Base-by-base conservation (phyloP, 2,888 invertebrate genomes). In the Drosophila koepferae region DNA sequence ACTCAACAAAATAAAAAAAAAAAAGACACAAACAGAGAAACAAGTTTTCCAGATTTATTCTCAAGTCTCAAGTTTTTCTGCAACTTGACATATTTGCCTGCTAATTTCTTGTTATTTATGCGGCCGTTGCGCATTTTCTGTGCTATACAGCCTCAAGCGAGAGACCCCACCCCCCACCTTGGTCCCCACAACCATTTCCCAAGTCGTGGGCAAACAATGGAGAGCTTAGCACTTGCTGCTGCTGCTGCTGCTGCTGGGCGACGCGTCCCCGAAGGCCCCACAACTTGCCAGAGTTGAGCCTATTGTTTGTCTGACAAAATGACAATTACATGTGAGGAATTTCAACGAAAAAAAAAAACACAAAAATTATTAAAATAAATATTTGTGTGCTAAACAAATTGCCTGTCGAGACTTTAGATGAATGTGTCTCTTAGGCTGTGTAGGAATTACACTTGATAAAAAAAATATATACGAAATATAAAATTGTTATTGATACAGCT, bases 41-140 rank as follows among this genome's bases (percentile, higher is more conserved):
- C 85, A 84, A 85, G 85, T 90, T 85, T 63, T 77, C 61, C 59
- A 80, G 86, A 86, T 89, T 89, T 67, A 77, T 77, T 81, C 81
- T 79, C 79, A 55, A 62, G 58, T 72, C 56, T 63, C 6, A n/a
- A 40, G 40, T n/a, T 31, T 3, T 63, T 34, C 79, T 69, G 8
- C 66, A 68, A 69, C 74, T 88, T 88, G 84, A 86, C 90, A 90
- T 90, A 88, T 85, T 85, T 83, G 89, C 73, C 81, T 70, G 86
- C 90, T 85, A 85, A 85, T 85, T 85, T 85, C 78, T 67, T 83
- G 90, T 88, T 88, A 84, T 84, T 90, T 84, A 89, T 89, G 90
- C 67, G 79, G 40, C 74, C 69, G 40, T 69, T 81, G 81, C 67
- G 80, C 81, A 80, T 70, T 79, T 80, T 65, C 72, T 55, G 38